A percentile compares a stretch with the other conserved stretches of the same genome.
Conservation (phyloP, 2,797 vertebrate species). For the Alauda arvensis region DNA sequence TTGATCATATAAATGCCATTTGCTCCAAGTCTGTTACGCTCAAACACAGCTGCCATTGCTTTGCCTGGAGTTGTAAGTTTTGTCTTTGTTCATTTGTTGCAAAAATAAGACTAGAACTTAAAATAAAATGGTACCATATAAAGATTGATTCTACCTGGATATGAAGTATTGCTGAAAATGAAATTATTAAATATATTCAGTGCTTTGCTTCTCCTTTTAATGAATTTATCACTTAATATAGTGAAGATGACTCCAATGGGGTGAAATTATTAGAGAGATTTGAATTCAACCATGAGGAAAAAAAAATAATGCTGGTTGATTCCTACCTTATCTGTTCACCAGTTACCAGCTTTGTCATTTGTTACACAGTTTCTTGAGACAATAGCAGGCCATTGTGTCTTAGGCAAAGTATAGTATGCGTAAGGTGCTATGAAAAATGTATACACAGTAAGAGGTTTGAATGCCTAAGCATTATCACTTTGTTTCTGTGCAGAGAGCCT, state of each 20-base stretch:
- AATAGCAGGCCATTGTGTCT: neutral
- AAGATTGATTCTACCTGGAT: neutral
- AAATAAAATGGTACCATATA: neutral
- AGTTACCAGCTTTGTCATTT: neutral
- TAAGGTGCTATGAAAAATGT: neutral
- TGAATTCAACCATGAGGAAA: neutral
- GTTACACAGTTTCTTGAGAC: neutral
- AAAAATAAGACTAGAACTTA: neutral
- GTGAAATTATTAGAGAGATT: neutral
- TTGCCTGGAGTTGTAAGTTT: neutral
- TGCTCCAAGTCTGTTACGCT: neutral
- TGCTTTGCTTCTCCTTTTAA: neutral
- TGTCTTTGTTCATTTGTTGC: neutral
- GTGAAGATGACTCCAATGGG: neutral
- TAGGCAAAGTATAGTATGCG: neutral
- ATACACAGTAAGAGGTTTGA: neutral
- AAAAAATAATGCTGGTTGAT: neutral
- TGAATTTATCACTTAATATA: neutral
- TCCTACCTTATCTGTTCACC: neutral
- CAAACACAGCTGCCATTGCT: neutral
- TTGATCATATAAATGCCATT: neutral
- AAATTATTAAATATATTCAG: neutral
- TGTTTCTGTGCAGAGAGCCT: slow-evolving; percentile 74
- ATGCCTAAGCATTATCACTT: slow-evolving; percentile 11
- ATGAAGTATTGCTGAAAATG: neutral